Evolutionary conservation across 2,888 invertebrate genomes (phyloP).

Genomic region (Meganola albula): DNA sequence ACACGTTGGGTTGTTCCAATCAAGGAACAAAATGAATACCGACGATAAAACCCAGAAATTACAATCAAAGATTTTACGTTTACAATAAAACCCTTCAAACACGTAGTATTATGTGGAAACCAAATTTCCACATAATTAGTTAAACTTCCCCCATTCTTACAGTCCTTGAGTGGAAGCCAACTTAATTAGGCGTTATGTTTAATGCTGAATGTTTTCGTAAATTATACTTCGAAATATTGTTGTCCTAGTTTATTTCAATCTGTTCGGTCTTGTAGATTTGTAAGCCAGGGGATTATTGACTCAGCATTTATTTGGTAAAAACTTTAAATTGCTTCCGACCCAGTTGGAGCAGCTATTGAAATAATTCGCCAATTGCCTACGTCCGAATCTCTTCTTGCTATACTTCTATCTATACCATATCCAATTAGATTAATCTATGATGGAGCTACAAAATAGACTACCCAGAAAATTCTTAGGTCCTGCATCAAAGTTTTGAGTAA

Average conservation of each 20-base stretch:
- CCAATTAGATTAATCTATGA: too few species aligned
- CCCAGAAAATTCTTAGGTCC: too few species aligned
- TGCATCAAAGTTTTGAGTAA: too few species aligned
- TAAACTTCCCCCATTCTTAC: slow-evolving; percentile 21
- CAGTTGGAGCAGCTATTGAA: slow-evolving; percentile 60
- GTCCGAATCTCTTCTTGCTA: slow-evolving; percentile 46
- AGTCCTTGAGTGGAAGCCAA: slow-evolving; percentile 27
- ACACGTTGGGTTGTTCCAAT: slow-evolving; percentile 27
- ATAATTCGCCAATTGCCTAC: slow-evolving; percentile 61
- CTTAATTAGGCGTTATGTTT: slow-evolving; percentile 27
- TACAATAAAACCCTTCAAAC: slow-evolving; percentile 25
- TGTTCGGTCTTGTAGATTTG: slow-evolving; percentile 41
- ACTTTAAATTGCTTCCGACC: slow-evolving; percentile 74
- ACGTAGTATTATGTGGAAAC: slow-evolving; percentile 22
- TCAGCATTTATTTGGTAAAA: slow-evolving; percentile 68
- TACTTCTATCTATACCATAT: too few species aligned
- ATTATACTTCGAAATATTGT: slow-evolving; percentile 28
- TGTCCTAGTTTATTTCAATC: slow-evolving; percentile 35
- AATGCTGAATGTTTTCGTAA: slow-evolving; percentile 23
- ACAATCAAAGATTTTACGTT: slow-evolving; percentile 19
- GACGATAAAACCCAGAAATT: slow-evolving; percentile 25
- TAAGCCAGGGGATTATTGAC: slow-evolving; percentile 54
- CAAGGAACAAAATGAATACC: slow-evolving; percentile 22
- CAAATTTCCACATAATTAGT: slow-evolving; percentile 27
- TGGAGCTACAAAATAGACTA: too few species aligned